Base-by-base conservation (phyloP, 2,888 invertebrate genomes). In the Furcula furcula region DNA sequence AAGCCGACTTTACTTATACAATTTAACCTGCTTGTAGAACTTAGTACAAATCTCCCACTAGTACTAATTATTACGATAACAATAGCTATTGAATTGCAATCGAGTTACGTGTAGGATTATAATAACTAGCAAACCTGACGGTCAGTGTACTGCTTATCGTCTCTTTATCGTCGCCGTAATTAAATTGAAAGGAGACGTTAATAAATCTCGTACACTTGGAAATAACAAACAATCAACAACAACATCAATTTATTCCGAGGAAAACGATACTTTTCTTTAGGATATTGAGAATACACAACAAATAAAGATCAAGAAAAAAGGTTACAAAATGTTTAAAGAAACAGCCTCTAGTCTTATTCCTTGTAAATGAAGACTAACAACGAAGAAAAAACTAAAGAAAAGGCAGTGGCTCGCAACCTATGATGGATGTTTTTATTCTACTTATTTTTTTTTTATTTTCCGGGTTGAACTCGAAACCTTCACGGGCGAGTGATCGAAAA, bases 131-230 rank as follows among this genome's bases (percentile, higher is more conserved):
- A 60, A 62, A 47, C 42, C 40, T 46, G 55, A 51, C 63, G 65
- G 66, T 67, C 62, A 68, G 65, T 58, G 67, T 56, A 62, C 67
- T 34, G 48, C 42, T n/a, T n/a, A n/a, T n/a, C n/a, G n/a, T n/a
- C n/a, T n/a, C n/a, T 49, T 68, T 70, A 66, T 69, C 62, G 50
- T 41, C 51, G 50, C 39, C 46, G 54, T 59, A 65, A 71, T 69
- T 67, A 69, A 62, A 52, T 57, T 66, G 54, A 68, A 73, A 62
- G 60, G 48, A 60, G 51, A 49, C 48, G 58, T 68, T 64, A 61
- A 63, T 64, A 65, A 64, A 73, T 61, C 50, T 62, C 52, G 47
- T 48, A 40, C 41, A 41, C 39, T 41, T 46, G 27, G 34, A 38
- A 45, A 42, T 46, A 23, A 34, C 32, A 49, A n/a, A n/a, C n/a